phyloP scores from a whole-genome alignment of 1,140 invertebrate species.

The Pseudomyrmex concolor region DNA sequence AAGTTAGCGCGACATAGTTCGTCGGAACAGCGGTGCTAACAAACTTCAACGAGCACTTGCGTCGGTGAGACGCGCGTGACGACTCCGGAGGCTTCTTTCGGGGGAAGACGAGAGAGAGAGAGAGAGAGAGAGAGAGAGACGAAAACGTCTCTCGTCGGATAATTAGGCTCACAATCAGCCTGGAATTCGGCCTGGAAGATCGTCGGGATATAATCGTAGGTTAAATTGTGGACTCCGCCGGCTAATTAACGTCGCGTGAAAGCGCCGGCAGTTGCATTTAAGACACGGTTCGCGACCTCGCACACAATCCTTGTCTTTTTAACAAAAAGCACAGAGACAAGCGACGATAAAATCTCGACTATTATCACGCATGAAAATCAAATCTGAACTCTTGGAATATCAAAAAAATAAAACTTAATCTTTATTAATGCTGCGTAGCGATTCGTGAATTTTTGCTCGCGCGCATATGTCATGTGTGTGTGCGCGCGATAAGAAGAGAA shows the following conservation, averaged over 20 bases:
- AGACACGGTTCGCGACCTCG: neutral
- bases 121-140: too few relatives aligned
- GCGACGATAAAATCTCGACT: neutral
- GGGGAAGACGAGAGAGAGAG: too few relatives aligned
- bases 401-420: neutral
- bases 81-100: neutral
- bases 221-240: slow-evolving; percentile 38
- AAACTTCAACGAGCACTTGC: slow-evolving; percentile 27
- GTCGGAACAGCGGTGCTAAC: slow-evolving; percentile 22
- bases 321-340: neutral
- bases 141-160: slow-evolving; percentile 9
- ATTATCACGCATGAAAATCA: neutral
- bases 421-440: neutral
- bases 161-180: slow-evolving; percentile 30
- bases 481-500: neutral
- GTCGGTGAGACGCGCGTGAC: neutral
- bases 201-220: slow-evolving; percentile 24
- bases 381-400: neutral
- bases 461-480: too few relatives aligned
- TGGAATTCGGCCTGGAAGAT: slow-evolving; percentile 5
- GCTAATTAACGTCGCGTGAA: slow-evolving; percentile 44
- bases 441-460: neutral
- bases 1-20: slow-evolving; percentile 40
- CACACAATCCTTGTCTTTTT: neutral
- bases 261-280: neutral